phyloP scores from a whole-genome alignment of 2,113 vertebrate genomes.

The Penelope pileata region DNA sequence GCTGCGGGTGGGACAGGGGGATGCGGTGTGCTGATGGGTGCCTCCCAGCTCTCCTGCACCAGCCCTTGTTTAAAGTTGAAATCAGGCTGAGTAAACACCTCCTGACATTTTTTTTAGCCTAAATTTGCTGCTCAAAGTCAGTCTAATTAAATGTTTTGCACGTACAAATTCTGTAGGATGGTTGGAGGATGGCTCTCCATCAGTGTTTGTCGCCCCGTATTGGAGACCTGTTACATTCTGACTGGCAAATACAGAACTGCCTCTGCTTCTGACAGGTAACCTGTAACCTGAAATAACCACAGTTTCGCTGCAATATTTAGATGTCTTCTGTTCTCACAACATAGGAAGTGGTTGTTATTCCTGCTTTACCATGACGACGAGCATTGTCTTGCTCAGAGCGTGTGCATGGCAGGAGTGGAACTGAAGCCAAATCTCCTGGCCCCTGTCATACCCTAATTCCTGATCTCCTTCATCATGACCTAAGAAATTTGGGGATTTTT shows the following conservation, averaged over 20 bases:
- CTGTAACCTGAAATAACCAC: neutral
- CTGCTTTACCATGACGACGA: neutral
- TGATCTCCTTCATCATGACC: constrained; percentile 7
- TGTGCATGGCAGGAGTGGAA: neutral
- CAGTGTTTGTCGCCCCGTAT: neutral
- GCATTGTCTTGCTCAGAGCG: neutral
- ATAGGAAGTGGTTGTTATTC: neutral
- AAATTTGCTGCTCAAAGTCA: neutral
- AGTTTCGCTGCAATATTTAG: neutral
- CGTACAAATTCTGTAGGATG: neutral
- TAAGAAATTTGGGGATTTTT: constrained; percentile 1
- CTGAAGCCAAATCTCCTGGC: neutral
- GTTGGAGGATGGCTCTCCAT: neutral
- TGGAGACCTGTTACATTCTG: neutral
- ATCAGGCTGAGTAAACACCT: neutral
- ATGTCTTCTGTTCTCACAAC: neutral
- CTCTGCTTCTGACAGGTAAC: neutral
- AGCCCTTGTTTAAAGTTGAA: neutral
- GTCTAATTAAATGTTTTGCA: neutral
- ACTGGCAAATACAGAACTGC: neutral
- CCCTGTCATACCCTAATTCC: neutral
- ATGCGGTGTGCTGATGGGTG: neutral
- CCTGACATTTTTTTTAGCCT: neutral
- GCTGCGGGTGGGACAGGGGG: too few species aligned
- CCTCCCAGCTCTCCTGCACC: neutral